Base-by-base conservation (phyloP, 2,797 vertebrate genomes). In the Acomys russatus region DNA sequence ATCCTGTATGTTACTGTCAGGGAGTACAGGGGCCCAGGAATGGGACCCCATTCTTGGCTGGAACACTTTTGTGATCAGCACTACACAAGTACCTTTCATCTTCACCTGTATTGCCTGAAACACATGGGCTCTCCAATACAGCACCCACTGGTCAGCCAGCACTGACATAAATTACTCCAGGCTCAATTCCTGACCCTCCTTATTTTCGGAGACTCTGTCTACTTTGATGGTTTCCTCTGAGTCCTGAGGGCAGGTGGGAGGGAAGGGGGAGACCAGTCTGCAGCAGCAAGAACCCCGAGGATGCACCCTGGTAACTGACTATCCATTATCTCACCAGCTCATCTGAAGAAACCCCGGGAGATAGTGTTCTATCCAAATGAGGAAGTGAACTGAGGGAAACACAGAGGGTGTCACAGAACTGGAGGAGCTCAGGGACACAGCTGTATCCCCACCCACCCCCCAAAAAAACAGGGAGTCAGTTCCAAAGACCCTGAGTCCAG, bases 391-490 rank as follows among this genome's bases (percentile, higher is more conserved):
- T 8, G 18, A 28, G 33, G 44, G 3, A 82, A 82, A 56, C 63
- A 49, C 64, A 82, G 64, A 63, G 5, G 1, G 11, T 51, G 1
- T 6, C 3, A 6, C 2, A 30, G 18, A 15, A 44, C 11, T 0
- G 17, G 23, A 56, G n/a, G 35, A 11, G 23, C 44, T 3, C 1
- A 38, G 35, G 35, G 93, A 23, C 30, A 63, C 4, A 15, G 20
- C 22, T 23, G 5, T 28, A 51, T 38, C 15, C 54, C 2, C 33
- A 54, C 17, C 44, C 44, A 44, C n/a, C n/a, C 44, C 44, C 56
- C 9, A 7, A 33, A 17, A 28, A 28, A 14, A 7, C 25, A n/a
- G 56, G 25, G 33, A 9, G 66, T 12, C 51, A 4, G 4, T 15
- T 5, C 79, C 35, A 44, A 23, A 35, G 0, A n/a, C 11, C 12